These are phyloP conservation scores for Andrena marginata DNA, from an alignment of 2,888 invertebrate genomes.

Conservation along the genomic window DNA sequence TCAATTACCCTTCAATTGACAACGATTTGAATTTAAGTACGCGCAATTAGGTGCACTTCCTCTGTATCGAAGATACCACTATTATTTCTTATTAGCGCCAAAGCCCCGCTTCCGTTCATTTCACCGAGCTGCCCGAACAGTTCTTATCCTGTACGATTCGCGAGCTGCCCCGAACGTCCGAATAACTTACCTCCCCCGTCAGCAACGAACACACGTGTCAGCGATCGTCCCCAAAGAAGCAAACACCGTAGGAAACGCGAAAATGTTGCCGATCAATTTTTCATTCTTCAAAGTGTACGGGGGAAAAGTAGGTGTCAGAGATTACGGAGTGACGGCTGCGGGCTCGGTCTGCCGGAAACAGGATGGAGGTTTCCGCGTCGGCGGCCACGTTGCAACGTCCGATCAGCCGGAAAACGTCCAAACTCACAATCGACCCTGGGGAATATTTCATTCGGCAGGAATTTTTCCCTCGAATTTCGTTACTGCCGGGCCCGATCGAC, in stretches of 20 bases:
- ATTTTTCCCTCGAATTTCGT: constrained; percentile 74
- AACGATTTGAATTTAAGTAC: no score
- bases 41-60: no score
- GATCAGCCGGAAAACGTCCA: constrained; percentile 82
- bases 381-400: constrained; percentile 77
- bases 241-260: not conserved
- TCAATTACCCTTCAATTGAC: no score
- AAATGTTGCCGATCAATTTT: constrained; percentile 58
- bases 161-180: not conserved
- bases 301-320: constrained; percentile 62
- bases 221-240: not conserved
- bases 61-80: no score
- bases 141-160: no score
- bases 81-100: no score
- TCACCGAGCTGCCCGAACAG: no score
- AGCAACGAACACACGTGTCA: not conserved
- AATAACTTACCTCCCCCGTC: not conserved
- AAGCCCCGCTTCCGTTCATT: no score
- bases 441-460: constrained; percentile 80
- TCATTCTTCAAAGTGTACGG: constrained; percentile 28
- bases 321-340: constrained; percentile 65
- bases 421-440: constrained; percentile 78
- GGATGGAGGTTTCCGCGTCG: constrained; percentile 78
- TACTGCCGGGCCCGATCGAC: constrained; percentile 7
- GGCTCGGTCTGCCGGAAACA: constrained; percentile 67